Percentiles rank a stretch among this genome's conserved stretches.
Evolutionary conservation across 2,113 vertebrate genomes (phyloP).

Genomic region (Gymnogyps californianus): DNA sequence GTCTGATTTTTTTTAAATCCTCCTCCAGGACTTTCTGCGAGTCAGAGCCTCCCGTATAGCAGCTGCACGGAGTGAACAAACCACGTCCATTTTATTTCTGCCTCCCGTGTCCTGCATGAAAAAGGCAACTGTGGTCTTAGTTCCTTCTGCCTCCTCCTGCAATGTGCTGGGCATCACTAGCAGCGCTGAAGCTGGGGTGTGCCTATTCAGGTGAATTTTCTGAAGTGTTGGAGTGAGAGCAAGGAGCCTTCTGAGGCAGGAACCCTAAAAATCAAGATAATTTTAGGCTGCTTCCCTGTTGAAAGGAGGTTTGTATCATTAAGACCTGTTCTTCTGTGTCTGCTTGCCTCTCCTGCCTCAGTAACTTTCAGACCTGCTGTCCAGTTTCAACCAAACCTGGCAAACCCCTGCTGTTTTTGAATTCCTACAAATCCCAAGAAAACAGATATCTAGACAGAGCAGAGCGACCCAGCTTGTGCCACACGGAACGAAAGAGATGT

Average conservation of each 20-base stretch:
- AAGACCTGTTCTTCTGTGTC: neutral
- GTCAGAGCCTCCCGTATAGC: neutral
- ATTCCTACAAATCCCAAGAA: neutral
- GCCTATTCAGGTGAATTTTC: neutral
- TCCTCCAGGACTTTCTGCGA: neutral
- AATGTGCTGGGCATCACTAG: neutral
- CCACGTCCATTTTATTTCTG: fast-evolving
- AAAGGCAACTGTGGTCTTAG: too few species aligned
- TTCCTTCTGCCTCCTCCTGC: neutral
- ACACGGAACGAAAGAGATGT: neutral
- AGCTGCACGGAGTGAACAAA: neutral
- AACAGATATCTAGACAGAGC: neutral
- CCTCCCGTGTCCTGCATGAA: neutral
- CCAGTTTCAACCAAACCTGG: neutral
- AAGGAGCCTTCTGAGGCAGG: neutral
- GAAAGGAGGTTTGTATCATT: neutral
- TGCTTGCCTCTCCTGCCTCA: neutral
- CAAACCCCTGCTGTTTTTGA: neutral
- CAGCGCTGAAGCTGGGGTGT: fast-evolving
- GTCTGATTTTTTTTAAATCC: neutral
- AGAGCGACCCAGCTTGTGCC: fast-evolving
- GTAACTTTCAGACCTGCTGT: neutral
- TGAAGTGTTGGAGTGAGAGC: neutral
- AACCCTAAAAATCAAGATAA: neutral
- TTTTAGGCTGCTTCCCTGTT: neutral